Percentiles rank a stretch among this genome's conserved stretches.
Evolutionary conservation across 2,797 vertebrate genomes (phyloP).

Genomic region (Tapirus indicus): DNA sequence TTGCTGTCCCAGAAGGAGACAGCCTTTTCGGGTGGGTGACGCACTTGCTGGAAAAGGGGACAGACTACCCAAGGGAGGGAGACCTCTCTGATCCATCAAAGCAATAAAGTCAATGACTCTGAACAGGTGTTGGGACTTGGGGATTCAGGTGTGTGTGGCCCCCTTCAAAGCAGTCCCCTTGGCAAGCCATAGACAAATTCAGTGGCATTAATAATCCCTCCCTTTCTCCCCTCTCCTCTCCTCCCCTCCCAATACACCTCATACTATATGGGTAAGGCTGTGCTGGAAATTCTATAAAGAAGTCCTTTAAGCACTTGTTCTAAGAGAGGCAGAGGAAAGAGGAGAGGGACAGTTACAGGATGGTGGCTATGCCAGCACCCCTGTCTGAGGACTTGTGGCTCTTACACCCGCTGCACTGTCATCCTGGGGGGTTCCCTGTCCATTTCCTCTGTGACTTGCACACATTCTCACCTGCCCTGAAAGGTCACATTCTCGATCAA

Average conservation of each 20-base stretch:
- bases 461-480: conserved; percentile 86
- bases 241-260: too few relatives aligned
- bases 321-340: not conserved
- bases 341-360: rapidly evolving
- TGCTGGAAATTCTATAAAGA: rapidly evolving
- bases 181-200: too few relatives aligned
- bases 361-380: rapidly evolving
- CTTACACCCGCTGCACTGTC: rapidly evolving
- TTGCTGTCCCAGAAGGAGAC: not conserved
- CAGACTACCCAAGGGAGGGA: rapidly evolving
- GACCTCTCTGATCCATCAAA: rapidly evolving
- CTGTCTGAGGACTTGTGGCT: rapidly evolving
- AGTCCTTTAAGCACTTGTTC: rapidly evolving
- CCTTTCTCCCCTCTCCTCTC: rapidly evolving
- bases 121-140: too few relatives aligned
- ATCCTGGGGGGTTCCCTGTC: not conserved
- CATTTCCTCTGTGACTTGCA: rapidly evolving
- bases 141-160: rapidly evolving
- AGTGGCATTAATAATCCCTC: rapidly evolving
- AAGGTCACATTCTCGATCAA: conserved; percentile 84
- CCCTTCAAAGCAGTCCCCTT: not conserved
- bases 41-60: rapidly evolving
- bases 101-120: rapidly evolving
- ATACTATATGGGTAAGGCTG: rapidly evolving
- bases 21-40: rapidly evolving